phyloP scores from a whole-genome alignment of 2,888 invertebrate genomes.

The Lottia gigantea region DNA sequence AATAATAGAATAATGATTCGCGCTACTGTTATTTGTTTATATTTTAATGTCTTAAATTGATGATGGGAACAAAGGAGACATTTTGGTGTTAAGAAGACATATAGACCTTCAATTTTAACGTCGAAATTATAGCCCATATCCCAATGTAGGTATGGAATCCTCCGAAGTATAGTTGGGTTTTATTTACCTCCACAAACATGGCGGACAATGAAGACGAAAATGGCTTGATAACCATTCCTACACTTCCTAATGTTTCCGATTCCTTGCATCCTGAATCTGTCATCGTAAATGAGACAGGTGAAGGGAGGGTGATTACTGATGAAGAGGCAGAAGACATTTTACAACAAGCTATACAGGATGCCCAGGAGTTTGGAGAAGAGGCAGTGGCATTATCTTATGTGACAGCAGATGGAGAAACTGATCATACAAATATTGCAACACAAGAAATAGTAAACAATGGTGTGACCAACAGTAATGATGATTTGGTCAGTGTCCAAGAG shows the following conservation, averaged over 20 bases:
- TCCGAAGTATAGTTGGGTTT: conserved; percentile 2
- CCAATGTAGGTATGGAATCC: conserved; percentile 1
- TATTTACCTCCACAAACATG: conserved; percentile 50
- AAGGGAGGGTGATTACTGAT: conserved; percentile 23
- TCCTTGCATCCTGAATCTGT: conserved; percentile 31
- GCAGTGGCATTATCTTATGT: conserved; percentile 21
- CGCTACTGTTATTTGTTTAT: conserved; percentile 1
- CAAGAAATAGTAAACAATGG: conserved; percentile 30
- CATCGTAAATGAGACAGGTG: conserved; percentile 30
- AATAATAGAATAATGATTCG: conserved; percentile 5
- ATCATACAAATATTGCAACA: conserved; percentile 20
- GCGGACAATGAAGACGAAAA: conserved; percentile 52
- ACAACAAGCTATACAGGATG: conserved; percentile 60
- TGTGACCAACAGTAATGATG: conserved; percentile 23
- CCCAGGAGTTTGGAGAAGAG: conserved; percentile 37
- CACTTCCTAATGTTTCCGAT: conserved; percentile 28
- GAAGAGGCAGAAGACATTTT: conserved; percentile 53
- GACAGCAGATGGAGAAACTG: conserved; percentile 20
- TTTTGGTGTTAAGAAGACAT: no score
- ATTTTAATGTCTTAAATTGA: neutral
- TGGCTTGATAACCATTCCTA: conserved; percentile 41
- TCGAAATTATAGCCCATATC: no score
- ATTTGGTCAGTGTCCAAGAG: conserved; percentile 22
- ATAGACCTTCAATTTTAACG: no score
- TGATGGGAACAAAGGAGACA: neutral